These are phyloP conservation scores for Elephantulus edwardii DNA, from an alignment of 2,113 vertebrate genomes.

Conservation along the genomic window DNA sequence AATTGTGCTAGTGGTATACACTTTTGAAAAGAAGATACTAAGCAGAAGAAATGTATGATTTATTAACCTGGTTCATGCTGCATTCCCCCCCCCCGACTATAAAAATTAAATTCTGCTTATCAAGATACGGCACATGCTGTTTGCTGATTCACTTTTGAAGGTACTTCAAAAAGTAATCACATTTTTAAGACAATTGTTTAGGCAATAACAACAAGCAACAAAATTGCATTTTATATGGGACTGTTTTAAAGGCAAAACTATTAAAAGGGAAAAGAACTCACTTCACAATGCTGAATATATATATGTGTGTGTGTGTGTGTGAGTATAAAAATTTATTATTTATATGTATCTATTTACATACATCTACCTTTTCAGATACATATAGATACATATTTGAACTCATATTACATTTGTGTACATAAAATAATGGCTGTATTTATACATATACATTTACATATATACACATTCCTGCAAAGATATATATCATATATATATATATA, in stretches of 20 bases:
- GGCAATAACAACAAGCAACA: neutral
- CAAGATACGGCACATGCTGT: neutral
- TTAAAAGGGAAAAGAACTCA: neutral
- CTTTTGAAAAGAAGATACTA: constrained; percentile 25
- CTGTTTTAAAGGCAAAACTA: neutral
- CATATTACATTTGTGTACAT: neutral
- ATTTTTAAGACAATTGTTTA: neutral
- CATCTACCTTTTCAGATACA: neutral
- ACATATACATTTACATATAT: no score
- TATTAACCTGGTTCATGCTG: neutral
- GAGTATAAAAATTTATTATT: neutral
- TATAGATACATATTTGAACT: neutral
- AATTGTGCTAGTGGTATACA: constrained; percentile 1
- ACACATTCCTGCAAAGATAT: no score
- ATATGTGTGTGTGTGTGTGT: neutral
- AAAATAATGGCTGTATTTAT: no score
- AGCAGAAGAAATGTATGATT: constrained; percentile 5
- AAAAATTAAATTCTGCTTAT: neutral
- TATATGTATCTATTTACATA: neutral
- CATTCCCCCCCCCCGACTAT: neutral
- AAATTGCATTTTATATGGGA: neutral
- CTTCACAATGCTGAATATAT: neutral
- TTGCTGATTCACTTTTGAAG: neutral
- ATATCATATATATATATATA: no score
- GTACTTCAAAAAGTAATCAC: neutral